phyloP scores from a whole-genome alignment of 2,888 invertebrate genomes.

The Nezara viridula region DNA sequence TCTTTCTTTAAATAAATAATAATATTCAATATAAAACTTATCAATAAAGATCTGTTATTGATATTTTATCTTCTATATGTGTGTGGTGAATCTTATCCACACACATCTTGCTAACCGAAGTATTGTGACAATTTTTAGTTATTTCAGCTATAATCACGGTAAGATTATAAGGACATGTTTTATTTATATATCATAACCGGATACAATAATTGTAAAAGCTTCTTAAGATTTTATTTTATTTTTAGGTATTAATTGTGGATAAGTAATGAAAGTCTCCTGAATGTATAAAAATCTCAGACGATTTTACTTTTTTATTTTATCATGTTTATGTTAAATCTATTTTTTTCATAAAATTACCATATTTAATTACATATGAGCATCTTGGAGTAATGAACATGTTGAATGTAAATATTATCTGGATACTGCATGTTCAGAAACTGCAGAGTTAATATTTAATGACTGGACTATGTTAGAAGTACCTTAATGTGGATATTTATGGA shows the following conservation, averaged over 20 bases:
- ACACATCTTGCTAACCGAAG: no score
- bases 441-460: not conserved
- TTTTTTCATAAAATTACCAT: not conserved
- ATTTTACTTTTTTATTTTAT: not conserved
- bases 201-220: not conserved
- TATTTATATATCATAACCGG: not conserved
- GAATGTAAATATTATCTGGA: not conserved
- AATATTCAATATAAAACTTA: no score
- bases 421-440: not conserved
- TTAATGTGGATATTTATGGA: not conserved
- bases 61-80: no score
- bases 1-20: no score
- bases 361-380: not conserved
- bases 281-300: not conserved
- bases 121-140: no score
- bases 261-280: no score
- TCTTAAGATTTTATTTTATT: not conserved
- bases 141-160: no score
- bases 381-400: constrained; percentile 1
- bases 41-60: no score
- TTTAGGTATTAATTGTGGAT: no score
- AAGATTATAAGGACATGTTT: not conserved
- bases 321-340: not conserved
- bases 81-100: no score
- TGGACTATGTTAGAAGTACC: not conserved